Base-by-base conservation (phyloP, 2,113 vertebrate genomes). In the Sturnus vulgaris region DNA sequence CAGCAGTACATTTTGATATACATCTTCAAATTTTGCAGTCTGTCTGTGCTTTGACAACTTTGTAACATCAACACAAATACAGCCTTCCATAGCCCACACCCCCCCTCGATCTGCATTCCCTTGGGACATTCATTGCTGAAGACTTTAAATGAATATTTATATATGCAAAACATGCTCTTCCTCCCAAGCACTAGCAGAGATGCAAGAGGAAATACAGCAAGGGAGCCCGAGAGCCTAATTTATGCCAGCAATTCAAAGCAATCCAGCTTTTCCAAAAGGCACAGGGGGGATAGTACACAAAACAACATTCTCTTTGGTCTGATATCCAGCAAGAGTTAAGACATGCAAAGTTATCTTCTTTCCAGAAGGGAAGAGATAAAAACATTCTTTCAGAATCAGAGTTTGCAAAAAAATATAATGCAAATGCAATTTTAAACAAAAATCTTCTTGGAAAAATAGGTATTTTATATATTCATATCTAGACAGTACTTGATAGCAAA, bases 41-140 rank as follows among this genome's bases (percentile, higher is more conserved):
- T 75, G 31, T 90, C 56, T 64, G 70, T 14, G 49, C 21, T 86
- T 80, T 86, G 27, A 40, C 35, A 39, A 14, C 55, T 89, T 73
- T 65, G 93, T 94, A 96, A 96, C 97, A 98, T 70, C 60, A 77
- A 73, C 56, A 90, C 4, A 87, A 92, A 86, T 7, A 59, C 65
- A 59, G 47, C 22, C 14, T 68, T 86, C 65, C 53, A 33, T 1
- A 79, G 37, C 27, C 35, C 23, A 23, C 53, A 28, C 3, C 22
- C 31, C 11, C 11, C 42, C 84, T 33, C 5, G 8, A 33, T 12
- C n/a, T 63, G 78, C 64, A 50, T 63, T 70, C 61, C 40, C 24
- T 40, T 65, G 66, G 69, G 59, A 90, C 5, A 11, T 57, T 64
- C 66, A 78, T 11, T 57, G 25, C 47, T 86, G 64, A 93, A 42